These are phyloP conservation scores for Oreochromis tanganicae DNA, from an alignment of 2,113 vertebrate genomes.

Conservation along the genomic window DNA sequence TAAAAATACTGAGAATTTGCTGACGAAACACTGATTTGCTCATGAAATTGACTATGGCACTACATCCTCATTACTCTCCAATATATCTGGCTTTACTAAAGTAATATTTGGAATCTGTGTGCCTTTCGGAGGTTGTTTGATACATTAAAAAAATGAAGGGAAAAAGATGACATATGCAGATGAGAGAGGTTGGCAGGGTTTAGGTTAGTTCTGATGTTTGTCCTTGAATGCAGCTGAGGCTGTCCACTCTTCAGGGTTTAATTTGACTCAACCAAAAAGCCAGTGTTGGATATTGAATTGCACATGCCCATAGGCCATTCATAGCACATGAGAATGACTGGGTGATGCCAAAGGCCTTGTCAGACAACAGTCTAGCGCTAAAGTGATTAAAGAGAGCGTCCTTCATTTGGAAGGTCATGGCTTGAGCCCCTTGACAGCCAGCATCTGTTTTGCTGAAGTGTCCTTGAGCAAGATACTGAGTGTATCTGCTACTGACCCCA, in stretches of 20 bases:
- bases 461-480: slow-evolving; percentile 20
- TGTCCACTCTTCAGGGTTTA: neutral
- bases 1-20: neutral
- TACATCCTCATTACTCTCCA: neutral
- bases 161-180: neutral
- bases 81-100: neutral
- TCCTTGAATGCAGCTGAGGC: neutral
- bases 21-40: neutral
- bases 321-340: neutral
- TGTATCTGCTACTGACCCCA: neutral
- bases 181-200: neutral
- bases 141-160: neutral
- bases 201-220: neutral
- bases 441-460: slow-evolving; percentile 19
- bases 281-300: neutral
- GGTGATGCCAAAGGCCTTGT: neutral
- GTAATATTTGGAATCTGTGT: neutral
- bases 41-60: neutral
- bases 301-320: neutral
- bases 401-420: neutral
- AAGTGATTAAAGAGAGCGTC: slow-evolving; percentile 12
- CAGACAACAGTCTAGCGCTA: neutral
- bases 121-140: neutral
- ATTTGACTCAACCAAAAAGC: neutral
- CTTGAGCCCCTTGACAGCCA: neutral